Percentiles rank a stretch among this genome's conserved stretches.
These are phyloP conservation scores for Ashinkailepas kermadecensis DNA, from an alignment of 2,888 invertebrate species.

Conservation along the genomic window DNA sequence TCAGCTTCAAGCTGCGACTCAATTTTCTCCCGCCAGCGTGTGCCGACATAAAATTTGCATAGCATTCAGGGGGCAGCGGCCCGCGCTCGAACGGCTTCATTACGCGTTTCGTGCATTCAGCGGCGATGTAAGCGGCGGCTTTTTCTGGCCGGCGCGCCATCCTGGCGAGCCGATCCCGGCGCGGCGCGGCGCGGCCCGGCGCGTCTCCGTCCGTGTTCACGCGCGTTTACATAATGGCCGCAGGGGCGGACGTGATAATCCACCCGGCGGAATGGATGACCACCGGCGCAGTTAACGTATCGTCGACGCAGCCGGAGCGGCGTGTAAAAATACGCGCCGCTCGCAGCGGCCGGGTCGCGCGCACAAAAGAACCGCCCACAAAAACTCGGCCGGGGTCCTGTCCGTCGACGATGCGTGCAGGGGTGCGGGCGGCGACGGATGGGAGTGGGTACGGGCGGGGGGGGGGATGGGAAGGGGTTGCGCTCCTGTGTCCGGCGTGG, in stretches of 20 bases:
- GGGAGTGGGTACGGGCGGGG: background rate
- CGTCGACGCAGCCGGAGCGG: background rate
- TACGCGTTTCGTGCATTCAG: slow-evolving; percentile 1
- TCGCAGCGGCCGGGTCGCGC: background rate
- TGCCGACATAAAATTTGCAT: slow-evolving; percentile 10
- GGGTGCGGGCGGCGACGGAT: too few species aligned
- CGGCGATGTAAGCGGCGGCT: background rate
- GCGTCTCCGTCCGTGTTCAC: background rate
- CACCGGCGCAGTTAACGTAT: background rate
- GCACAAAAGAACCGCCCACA: background rate
- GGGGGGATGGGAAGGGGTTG: background rate
- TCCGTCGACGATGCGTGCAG: background rate
- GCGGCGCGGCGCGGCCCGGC: background rate
- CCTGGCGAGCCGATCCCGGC: background rate
- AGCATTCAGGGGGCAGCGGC: background rate
- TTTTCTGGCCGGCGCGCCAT: background rate
- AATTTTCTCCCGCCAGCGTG: background rate
- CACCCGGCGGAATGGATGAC: background rate
- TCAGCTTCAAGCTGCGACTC: slow-evolving; percentile 1
- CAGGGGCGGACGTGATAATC: slow-evolving; percentile 7
- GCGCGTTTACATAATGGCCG: background rate
- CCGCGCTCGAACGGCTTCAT: background rate
- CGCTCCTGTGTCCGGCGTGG: background rate
- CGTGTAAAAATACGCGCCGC: background rate
- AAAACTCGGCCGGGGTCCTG: background rate